phyloP scores from a whole-genome alignment of 2,888 invertebrate species.

The Eupithecia subumbrata region DNA sequence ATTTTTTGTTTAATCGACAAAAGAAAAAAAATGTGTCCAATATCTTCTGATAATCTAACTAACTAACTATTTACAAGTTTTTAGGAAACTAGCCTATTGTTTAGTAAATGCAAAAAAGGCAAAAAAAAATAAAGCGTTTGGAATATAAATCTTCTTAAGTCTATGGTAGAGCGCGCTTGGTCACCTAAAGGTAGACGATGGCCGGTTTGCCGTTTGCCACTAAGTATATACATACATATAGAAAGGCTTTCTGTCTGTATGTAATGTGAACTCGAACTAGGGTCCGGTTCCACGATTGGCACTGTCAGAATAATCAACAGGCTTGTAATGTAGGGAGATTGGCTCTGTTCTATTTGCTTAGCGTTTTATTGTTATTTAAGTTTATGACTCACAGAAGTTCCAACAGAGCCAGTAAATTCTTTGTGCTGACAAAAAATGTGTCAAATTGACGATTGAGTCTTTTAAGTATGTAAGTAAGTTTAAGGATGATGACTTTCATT shows the following conservation, averaged over 20 bases:
- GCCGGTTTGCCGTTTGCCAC: constrained; percentile 64
- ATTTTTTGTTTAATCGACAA: too few species aligned
- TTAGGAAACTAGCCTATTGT: too few species aligned
- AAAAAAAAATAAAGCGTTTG: too few species aligned
- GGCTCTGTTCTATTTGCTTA: constrained; percentile 24
- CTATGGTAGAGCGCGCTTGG: constrained; percentile 60
- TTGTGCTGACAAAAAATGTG: neutral
- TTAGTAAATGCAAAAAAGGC: neutral
- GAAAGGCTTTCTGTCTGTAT: constrained; percentile 60
- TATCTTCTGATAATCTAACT: too few species aligned
- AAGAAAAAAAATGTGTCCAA: too few species aligned
- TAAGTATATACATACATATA: constrained; percentile 49
- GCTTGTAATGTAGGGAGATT: constrained; percentile 34
- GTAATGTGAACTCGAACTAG: constrained; percentile 53
- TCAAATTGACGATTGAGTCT: neutral
- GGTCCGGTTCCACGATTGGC: constrained; percentile 53
- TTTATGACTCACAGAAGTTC: neutral
- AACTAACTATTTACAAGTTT: too few species aligned
- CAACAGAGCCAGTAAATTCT: neutral
- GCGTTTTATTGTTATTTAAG: constrained; percentile 8
- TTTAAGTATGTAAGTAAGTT: neutral
- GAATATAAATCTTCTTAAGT: constrained; percentile 50
- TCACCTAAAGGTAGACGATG: constrained; percentile 64
- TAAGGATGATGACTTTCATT: neutral
- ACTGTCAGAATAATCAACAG: constrained; percentile 54